Evolutionary conservation across 2,797 vertebrate genomes (phyloP).

Genomic region (Adrianichthys oophorus): DNA sequence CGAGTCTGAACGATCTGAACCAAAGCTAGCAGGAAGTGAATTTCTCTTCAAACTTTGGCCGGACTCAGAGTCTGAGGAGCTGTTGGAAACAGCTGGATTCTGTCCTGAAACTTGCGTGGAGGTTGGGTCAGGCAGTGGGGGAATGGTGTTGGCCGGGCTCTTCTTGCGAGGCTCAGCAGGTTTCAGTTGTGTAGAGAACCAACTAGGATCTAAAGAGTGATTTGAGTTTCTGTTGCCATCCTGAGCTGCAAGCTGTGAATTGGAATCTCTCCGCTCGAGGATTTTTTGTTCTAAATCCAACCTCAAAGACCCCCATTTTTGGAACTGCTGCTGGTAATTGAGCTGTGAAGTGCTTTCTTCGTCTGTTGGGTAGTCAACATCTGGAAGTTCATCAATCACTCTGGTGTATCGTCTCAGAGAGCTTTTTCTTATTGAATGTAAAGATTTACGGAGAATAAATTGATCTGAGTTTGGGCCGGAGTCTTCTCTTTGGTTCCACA

Average conservation of each 20-base stretch:
- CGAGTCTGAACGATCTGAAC: slow-evolving; percentile 38
- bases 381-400: slow-evolving; percentile 53
- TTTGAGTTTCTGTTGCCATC: slow-evolving; percentile 28
- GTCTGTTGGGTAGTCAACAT: slow-evolving; percentile 57
- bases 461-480: slow-evolving; percentile 19
- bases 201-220: slow-evolving; percentile 23
- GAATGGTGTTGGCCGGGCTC: slow-evolving; percentile 42
- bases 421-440: slow-evolving; percentile 16
- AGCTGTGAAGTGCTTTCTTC: slow-evolving; percentile 19
- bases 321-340: slow-evolving; percentile 8
- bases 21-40: slow-evolving; percentile 24
- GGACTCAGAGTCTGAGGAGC: slow-evolving; percentile 50
- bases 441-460: slow-evolving; percentile 1
- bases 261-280: slow-evolving; percentile 20
- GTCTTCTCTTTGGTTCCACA: slow-evolving; percentile 31
- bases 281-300: background rate
- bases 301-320: slow-evolving; percentile 7
- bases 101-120: slow-evolving; percentile 1
- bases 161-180: slow-evolving; percentile 64
- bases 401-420: slow-evolving; percentile 20
- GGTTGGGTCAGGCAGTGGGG: slow-evolving; percentile 5
- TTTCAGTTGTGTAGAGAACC: slow-evolving; percentile 51
- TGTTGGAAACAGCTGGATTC: slow-evolving; percentile 13
- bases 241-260: slow-evolving; percentile 27
- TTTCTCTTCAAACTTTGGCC: slow-evolving; percentile 36